These are phyloP conservation scores for Oncorhynchus tshawytscha DNA, from an alignment of 2,113 vertebrate genomes.

Conservation along the genomic window DNA sequence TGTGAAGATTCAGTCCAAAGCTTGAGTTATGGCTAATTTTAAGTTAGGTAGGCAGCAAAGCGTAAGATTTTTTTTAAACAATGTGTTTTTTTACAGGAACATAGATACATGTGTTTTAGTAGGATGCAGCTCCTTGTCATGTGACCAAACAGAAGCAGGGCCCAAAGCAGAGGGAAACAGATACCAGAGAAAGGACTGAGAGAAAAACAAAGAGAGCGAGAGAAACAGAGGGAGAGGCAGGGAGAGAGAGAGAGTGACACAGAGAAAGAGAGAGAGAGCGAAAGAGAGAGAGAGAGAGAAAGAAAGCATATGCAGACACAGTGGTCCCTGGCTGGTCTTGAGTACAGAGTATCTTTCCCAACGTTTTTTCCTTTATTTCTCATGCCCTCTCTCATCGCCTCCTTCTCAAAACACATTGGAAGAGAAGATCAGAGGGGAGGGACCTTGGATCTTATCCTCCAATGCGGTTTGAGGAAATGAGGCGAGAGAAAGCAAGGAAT, in stretches of 20 bases:
- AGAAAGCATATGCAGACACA: constrained; percentile 63
- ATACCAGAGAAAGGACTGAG: background rate
- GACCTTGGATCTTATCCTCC: too few relatives aligned
- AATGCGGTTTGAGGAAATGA: too few relatives aligned
- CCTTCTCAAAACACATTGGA: too few relatives aligned
- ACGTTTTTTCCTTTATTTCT: too few relatives aligned
- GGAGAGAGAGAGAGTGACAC: background rate
- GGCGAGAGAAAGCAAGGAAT: too few relatives aligned
- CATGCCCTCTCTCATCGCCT: too few relatives aligned
- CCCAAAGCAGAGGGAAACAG: background rate
- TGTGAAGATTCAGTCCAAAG: constrained; percentile 15
- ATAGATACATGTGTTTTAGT: constrained; percentile 15
- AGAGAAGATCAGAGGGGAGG: too few relatives aligned
- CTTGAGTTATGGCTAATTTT: constrained; percentile 28
- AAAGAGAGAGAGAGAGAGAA: constrained; percentile 9
- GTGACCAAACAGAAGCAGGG: constrained; percentile 23
- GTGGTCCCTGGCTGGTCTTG: constrained; percentile 59
- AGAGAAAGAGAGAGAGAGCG: constrained; percentile 4
- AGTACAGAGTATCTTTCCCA: background rate
- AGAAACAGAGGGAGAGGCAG: background rate
- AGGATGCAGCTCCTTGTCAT: constrained; percentile 21
- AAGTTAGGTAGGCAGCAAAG: constrained; percentile 24
- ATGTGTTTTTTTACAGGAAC: constrained; percentile 22
- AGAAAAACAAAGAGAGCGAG: background rate
- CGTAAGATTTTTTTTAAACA: constrained; percentile 13